These are phyloP conservation scores for Aelia acuminata DNA, from an alignment of 2,888 invertebrate species.

Conservation along the genomic window DNA sequence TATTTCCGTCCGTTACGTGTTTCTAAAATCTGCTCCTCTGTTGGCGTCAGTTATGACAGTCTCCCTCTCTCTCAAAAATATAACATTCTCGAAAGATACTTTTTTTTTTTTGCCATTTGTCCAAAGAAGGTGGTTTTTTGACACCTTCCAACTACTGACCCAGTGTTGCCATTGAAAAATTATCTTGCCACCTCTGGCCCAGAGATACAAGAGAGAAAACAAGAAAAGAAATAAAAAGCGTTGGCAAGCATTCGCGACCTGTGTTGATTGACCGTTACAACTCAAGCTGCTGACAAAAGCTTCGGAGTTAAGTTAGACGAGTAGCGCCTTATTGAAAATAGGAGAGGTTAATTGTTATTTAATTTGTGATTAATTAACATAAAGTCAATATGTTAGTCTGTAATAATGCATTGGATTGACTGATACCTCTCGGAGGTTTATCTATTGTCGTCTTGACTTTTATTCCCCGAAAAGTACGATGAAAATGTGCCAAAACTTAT, in stretches of 20 bases:
- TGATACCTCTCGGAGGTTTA: too few relatives aligned
- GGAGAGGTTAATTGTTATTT: too few relatives aligned
- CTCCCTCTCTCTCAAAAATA: too few relatives aligned
- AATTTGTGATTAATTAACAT: too few relatives aligned
- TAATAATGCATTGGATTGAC: too few relatives aligned
- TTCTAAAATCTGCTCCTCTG: not conserved
- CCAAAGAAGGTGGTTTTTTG: not conserved
- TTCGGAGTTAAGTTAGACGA: not conserved
- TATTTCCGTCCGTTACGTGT: slow-evolving; percentile 25
- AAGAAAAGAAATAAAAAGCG: not conserved
- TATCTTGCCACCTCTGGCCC: not conserved
- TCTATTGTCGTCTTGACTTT: too few relatives aligned
- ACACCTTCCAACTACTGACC: not conserved
- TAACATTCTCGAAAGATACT: not conserved
- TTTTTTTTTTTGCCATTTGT: not conserved
- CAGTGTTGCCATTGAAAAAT: not conserved
- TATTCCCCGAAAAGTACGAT: too few relatives aligned
- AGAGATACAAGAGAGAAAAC: not conserved
- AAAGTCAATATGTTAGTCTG: too few relatives aligned
- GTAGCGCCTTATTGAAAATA: not conserved
- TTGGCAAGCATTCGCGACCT: not conserved
- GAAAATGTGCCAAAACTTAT: too few relatives aligned
- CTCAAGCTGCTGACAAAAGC: not conserved
- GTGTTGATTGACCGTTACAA: not conserved
- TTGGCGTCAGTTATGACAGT: slow-evolving; percentile 5